These are phyloP conservation scores for Manis javanica DNA, from an alignment of 2,797 vertebrate genomes.

Conservation along the genomic window DNA sequence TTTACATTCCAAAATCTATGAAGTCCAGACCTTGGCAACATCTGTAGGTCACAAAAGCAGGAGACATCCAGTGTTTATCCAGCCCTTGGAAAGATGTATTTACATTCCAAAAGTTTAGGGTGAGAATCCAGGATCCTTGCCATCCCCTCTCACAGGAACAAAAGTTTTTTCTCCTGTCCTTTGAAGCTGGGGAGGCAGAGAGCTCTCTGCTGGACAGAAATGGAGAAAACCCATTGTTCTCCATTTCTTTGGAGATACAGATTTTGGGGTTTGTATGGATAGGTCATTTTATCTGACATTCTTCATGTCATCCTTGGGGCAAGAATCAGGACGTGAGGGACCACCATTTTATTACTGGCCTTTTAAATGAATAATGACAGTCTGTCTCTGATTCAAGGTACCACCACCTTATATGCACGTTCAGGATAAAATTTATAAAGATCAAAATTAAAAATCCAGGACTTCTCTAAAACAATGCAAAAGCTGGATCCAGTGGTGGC, in stretches of 20 bases:
- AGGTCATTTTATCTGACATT: background rate
- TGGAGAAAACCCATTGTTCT: background rate
- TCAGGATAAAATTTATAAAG: background rate
- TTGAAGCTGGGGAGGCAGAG: background rate
- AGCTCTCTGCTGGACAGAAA: background rate
- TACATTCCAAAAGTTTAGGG: background rate
- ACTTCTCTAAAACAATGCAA: background rate
- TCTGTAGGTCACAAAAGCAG: background rate
- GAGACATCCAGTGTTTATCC: constrained; percentile 12
- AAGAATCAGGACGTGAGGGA: background rate
- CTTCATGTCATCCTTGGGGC: background rate
- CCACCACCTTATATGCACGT: background rate
- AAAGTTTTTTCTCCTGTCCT: background rate
- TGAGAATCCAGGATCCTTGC: background rate
- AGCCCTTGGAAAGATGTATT: background rate
- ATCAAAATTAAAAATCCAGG: background rate
- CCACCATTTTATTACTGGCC: background rate
- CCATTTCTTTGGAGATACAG: background rate
- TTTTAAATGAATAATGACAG: background rate
- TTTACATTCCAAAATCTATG: constrained; percentile 33
- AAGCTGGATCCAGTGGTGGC: background rate
- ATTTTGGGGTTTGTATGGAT: background rate
- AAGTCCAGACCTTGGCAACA: background rate
- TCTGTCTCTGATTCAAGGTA: background rate
- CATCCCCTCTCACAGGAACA: background rate